These are phyloP conservation scores for Metaphire vulgaris DNA, from an alignment of 1,140 invertebrate species.

Conservation along the genomic window DNA sequence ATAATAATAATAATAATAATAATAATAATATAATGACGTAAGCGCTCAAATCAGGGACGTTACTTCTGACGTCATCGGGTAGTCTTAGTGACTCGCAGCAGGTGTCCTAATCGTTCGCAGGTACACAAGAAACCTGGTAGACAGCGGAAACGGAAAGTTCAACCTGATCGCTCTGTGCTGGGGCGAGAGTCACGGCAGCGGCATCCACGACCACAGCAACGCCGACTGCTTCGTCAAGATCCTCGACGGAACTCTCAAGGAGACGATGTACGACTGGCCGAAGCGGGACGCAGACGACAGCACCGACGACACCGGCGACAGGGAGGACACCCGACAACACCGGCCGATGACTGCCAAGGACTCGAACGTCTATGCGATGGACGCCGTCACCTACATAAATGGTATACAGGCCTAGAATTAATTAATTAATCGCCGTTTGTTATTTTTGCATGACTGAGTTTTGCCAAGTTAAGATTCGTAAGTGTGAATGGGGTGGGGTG, in stretches of 20 bases:
- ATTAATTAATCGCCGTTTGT: no score
- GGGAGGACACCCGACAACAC: conserved; percentile 50
- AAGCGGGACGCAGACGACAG: conserved; percentile 36
- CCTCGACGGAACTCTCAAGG: conserved; percentile 45
- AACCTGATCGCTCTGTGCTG: conserved; percentile 96
- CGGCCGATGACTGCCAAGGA: conserved; percentile 26
- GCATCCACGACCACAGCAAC: conserved; percentile 92
- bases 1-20: no score
- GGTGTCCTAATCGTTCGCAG: no score
- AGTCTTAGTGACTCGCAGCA: no score
- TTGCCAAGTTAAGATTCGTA: no score
- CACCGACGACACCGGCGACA: not conserved
- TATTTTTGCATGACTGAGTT: no score
- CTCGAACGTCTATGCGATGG: conserved; percentile 54
- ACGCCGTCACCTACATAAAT: conserved; percentile 91
- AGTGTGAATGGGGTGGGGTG: no score
- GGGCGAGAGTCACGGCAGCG: conserved; percentile 87
- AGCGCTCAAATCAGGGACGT: no score
- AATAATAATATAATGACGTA: no score
- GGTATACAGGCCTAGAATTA: conserved; percentile 66
- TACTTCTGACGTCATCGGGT: no score
- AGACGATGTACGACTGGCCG: conserved; percentile 72
- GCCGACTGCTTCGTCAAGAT: conserved; percentile 96
- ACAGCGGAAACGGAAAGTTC: conserved; percentile 77
- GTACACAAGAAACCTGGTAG: conserved; percentile 48